Base-by-base conservation (phyloP, 2,113 vertebrate species). In the Sapayoa aenigma region DNA sequence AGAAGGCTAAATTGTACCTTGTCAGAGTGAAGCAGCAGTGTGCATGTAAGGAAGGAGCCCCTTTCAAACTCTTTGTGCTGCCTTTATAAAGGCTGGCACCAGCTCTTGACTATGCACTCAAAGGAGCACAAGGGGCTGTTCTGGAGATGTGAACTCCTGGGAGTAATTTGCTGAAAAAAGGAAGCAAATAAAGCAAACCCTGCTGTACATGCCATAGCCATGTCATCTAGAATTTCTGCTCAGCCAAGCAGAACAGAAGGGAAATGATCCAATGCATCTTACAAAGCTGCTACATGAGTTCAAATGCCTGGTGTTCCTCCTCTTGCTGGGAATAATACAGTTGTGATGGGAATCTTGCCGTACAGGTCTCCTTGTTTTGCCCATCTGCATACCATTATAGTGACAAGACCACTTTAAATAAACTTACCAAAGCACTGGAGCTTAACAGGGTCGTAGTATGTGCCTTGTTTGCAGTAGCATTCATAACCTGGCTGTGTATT, bases 381-480 rank as follows among this genome's bases (percentile, higher is more conserved):
- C 82, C 85, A 94, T 91, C 77, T 93, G 90, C 82, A 62, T 91
- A 77, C 69, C 89, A 90, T 96, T 87, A 87, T 22, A 90, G 62
- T 39, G 90, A 88, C 65, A 84, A 39, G 89, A 89, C 19, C 67
- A 49, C 47, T 58, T 76, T 67, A 91, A 84, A 84, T 67, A 93
- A 84, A 96, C 98, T 98, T 96, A 99, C 99, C 99, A 96, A 98
- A 98, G 97, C 99, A 99, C 95, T 99, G 99, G 79, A 99, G 95
- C 80, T 97, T 99, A 93, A 98, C 90, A 9, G 98, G 97, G 93
- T 99, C 99, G 53, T 99, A 99, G 97, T 99, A 99, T 41, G 98
- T 98, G 73, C 99, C 99, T 14, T 98, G 98, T 95, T 99, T 99
- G 96, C 99, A 99, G 98, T 99, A 99, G 90, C 99, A 99, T 93